These are phyloP conservation scores for Digitonthophagus gazella DNA, from an alignment of 2,888 invertebrate species.

Conservation along the genomic window DNA sequence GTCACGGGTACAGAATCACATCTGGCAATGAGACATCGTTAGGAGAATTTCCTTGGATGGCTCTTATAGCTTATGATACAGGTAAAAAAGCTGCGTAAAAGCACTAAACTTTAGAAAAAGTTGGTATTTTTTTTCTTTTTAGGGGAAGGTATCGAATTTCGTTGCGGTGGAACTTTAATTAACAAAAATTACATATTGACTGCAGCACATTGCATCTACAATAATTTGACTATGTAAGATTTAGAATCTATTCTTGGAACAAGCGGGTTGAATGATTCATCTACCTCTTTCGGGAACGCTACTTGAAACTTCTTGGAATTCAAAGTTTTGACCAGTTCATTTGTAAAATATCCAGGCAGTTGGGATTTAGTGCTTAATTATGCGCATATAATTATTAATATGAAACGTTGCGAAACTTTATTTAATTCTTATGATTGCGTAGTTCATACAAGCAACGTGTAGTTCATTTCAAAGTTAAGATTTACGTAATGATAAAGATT, in stretches of 20 bases:
- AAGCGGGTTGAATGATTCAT: not conserved
- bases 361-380: not conserved
- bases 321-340: not conserved
- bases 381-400: not conserved
- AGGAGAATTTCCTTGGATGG: constrained; percentile 77
- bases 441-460: too few relatives aligned
- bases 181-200: constrained; percentile 53
- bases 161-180: constrained; percentile 55
- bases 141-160: constrained; percentile 40
- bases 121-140: constrained; percentile 7
- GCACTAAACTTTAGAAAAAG: not conserved
- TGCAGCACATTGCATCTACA: constrained; percentile 59
- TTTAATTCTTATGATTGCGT: not conserved
- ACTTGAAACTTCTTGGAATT: not conserved
- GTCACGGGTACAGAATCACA: constrained; percentile 55
- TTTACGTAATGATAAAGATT: too few relatives aligned
- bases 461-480: too few relatives aligned
- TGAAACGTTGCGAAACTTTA: not conserved
- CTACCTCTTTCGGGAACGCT: not conserved
- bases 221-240: constrained; percentile 43
- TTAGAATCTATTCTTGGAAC: not conserved
- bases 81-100: constrained; percentile 25
- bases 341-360: not conserved
- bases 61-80: constrained; percentile 60
- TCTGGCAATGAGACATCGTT: constrained; percentile 61